These are phyloP conservation scores for Sebastes hopkinsi DNA, from an alignment of 2,797 vertebrate species.

Conservation along the genomic window DNA sequence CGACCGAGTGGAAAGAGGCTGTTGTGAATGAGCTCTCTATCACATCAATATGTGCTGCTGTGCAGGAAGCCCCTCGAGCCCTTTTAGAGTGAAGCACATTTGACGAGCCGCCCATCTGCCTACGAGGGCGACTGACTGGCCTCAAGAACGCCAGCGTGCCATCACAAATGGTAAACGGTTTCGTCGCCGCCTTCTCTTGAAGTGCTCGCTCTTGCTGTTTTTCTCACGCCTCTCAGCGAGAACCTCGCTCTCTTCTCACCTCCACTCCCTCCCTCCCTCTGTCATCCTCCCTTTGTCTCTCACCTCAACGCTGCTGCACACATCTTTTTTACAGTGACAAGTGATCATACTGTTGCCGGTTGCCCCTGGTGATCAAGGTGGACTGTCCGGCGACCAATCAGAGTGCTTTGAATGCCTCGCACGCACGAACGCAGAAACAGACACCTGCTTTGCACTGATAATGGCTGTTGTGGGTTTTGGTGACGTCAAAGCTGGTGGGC, in stretches of 20 bases:
- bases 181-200: neutral
- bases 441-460: slow-evolving; percentile 42
- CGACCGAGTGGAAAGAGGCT: slow-evolving; percentile 2
- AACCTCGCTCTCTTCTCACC: slow-evolving; percentile 12
- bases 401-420: slow-evolving; percentile 1
- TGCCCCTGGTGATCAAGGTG: slow-evolving; percentile 41
- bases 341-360: slow-evolving; percentile 15
- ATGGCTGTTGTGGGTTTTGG: slow-evolving; percentile 26
- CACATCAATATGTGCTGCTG: slow-evolving; percentile 2
- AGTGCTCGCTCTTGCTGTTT: neutral
- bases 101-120: slow-evolving; percentile 27
- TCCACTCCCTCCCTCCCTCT: neutral
- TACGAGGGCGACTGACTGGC: neutral
- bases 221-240: slow-evolving; percentile 16
- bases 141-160: neutral
- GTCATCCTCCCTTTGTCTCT: slow-evolving; percentile 16
- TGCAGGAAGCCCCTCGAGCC: slow-evolving; percentile 18
- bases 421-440: neutral
- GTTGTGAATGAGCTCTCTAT: slow-evolving; percentile 36
- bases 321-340: slow-evolving; percentile 38
- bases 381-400: slow-evolving; percentile 23
- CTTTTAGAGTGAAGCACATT: neutral
- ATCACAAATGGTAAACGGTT: neutral
- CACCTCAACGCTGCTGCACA: neutral
- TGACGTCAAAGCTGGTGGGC: slow-evolving; percentile 51